Percentiles rank a stretch among this genome's conserved stretches.
These are phyloP conservation scores for Troilus luridus DNA, from an alignment of 2,888 invertebrate genomes.

Conservation along the genomic window DNA sequence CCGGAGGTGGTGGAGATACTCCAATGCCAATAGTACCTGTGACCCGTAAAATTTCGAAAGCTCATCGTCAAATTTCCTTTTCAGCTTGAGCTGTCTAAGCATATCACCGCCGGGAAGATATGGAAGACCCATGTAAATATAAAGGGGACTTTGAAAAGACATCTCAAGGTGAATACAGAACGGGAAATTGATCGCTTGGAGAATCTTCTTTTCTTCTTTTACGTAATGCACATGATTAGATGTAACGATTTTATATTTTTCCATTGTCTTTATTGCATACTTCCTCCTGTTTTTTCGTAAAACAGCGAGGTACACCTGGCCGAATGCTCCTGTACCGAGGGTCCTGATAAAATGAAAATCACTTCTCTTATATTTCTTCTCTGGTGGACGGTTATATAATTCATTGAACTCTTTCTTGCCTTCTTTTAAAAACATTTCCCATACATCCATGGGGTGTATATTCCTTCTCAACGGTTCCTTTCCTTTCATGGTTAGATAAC, in stretches of 20 bases:
- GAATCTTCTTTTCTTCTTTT: constrained; percentile 85
- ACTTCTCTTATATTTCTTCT: neutral
- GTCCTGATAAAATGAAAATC: neutral
- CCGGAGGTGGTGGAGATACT: constrained; percentile 90
- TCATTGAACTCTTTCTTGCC: neutral
- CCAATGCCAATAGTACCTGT: constrained; percentile 92
- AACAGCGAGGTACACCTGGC: constrained; percentile 66
- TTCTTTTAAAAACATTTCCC: neutral
- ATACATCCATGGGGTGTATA: neutral
- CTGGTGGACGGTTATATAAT: neutral
- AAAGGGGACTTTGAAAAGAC: constrained; percentile 88
- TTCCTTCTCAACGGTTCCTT: neutral
- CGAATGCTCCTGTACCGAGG: constrained; percentile 10
- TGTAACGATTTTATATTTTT: constrained; percentile 77
- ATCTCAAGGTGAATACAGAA: constrained; percentile 89
- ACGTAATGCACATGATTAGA: constrained; percentile 76
- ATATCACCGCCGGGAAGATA: constrained; percentile 91
- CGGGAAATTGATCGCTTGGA: constrained; percentile 89
- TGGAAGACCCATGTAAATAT: constrained; percentile 87
- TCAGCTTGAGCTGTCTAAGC: constrained; percentile 82
- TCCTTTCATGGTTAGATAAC: too few species aligned
- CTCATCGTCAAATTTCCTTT: constrained; percentile 74
- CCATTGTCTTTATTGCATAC: constrained; percentile 76
- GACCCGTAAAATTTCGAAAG: constrained; percentile 84
- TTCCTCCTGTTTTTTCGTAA: constrained; percentile 66